Percentiles rank a stretch among this genome's conserved stretches.
phyloP scores from a whole-genome alignment of 2,797 vertebrate genomes.

The Pogoniulus pusillus region DNA sequence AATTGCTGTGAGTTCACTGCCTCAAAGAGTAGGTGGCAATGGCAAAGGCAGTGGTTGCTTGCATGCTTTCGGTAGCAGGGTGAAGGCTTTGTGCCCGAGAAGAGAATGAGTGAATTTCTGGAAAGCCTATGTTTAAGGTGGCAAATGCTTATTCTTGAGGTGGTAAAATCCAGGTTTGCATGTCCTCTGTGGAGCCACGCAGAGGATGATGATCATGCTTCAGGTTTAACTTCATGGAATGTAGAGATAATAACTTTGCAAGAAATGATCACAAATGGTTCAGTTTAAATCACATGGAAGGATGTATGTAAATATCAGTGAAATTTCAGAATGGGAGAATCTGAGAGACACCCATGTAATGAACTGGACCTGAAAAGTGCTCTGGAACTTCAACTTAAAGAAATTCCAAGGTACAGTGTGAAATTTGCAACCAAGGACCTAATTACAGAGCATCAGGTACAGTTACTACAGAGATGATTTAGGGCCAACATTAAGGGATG shows the following conservation, averaged over 20 bases:
- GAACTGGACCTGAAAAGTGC: not conserved
- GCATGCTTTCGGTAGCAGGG: not conserved
- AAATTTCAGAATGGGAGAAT: not conserved
- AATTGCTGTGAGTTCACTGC: not conserved
- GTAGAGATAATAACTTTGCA: not conserved
- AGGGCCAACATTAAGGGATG: not conserved
- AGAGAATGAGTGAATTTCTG: not conserved
- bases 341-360: not conserved
- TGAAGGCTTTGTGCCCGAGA: not conserved
- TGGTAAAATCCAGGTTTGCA: not conserved
- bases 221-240: not conserved
- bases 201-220: not conserved
- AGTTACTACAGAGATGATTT: not conserved
- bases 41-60: not conserved
- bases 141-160: not conserved
- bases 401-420: not conserved
- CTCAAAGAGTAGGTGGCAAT: not conserved
- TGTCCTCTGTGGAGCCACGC: not conserved
- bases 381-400: not conserved
- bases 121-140: not conserved
- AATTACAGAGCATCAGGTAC: not conserved
- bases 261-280: not conserved
- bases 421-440: not conserved
- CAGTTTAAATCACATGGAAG: not conserved
- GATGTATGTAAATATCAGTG: not conserved